phyloP scores from a whole-genome alignment of 1,140 invertebrate species.

The Callitettix versicolor region DNA sequence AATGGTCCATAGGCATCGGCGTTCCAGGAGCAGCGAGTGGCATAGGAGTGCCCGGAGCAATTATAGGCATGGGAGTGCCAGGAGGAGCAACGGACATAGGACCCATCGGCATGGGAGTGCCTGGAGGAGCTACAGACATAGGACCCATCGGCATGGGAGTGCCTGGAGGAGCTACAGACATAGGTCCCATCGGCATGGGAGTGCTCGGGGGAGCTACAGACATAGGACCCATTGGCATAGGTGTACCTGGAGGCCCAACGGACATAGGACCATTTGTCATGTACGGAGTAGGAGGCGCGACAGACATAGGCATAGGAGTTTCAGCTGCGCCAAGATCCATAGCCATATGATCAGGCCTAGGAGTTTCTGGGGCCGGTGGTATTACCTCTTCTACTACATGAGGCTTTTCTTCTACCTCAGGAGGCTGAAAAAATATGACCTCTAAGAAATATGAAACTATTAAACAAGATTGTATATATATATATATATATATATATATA shows the following conservation, averaged over 20 bases:
- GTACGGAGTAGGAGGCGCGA: conserved; percentile 7
- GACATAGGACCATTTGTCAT: conserved; percentile 10
- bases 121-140: conserved; percentile 4
- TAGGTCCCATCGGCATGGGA: conserved; percentile 8
- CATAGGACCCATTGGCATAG: conserved; percentile 12
- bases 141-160: conserved; percentile 12
- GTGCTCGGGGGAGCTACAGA: conserved; percentile 11
- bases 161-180: conserved; percentile 1
- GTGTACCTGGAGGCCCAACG: background rate
- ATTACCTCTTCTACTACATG: too few species aligned
- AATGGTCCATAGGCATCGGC: too few species aligned
- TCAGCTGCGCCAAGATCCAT: conserved; percentile 12
- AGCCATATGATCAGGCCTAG: conserved; percentile 20
- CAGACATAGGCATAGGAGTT: conserved; percentile 16
- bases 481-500: too few species aligned
- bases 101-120: conserved; percentile 3
- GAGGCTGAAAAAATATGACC: conserved; percentile 13
- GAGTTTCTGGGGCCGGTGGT: conserved; percentile 17
- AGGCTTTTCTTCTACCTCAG: conserved; percentile 20
- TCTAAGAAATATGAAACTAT: background rate
- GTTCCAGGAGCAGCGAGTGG: conserved; percentile 7
- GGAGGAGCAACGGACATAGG: conserved; percentile 7
- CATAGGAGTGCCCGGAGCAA: too few species aligned
- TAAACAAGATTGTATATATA: too few species aligned
- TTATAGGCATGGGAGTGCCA: conserved; percentile 5